Evolutionary conservation across 2,797 vertebrate species (phyloP), one percentile per base, ranked within the genome.

Genomic region (Euphonia xanthogaster): DNA sequence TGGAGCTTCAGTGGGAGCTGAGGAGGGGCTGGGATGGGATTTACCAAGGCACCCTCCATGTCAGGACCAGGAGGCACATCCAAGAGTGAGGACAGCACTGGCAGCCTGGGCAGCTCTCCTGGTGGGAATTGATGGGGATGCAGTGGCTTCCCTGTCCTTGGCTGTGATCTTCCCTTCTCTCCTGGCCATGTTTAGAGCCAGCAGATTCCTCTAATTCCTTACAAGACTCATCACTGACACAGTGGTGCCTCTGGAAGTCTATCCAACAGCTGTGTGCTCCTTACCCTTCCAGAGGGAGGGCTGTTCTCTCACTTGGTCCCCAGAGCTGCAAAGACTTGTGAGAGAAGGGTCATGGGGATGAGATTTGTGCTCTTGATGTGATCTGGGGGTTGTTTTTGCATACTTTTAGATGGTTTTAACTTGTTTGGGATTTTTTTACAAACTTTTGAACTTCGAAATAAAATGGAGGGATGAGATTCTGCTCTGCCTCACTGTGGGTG

Each of bases 371-470:
- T 71, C 37, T 33, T 65, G 4, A 1, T 0, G 0, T 53, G 60
- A 5, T 44, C 30, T 84, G 35, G 8, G 61, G 5, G 1, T n/a
- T 68, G 37, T 55, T 17, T 77, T 54, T 19, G n/a, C 13, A 6
- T 58, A 8, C 30, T 75, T 68, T 17, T 25, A n/a, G 44, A 4
- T 53, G 48, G 8, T 67, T 87, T 40, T 82, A 63, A 58, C 18
- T 33, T 61, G 23, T 31, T 27, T 42, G 13, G 7, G 4, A 0
- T 8, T 71, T 75, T 81, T 80, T 77, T 53, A 74, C 8, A 8
- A 47, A 54, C 12, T 62, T 93, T 61, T 73, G 23, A 73, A 39
- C 23, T 87, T 91, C 42, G 37, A 63, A 96, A 95, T 96, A 96
- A 96, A 96, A 55, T 15, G 40, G 15, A 82, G 75, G 37, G 19